Evolutionary conservation across 2,888 invertebrate genomes (phyloP).

Genomic region (Strigamia transsilvanica): DNA sequence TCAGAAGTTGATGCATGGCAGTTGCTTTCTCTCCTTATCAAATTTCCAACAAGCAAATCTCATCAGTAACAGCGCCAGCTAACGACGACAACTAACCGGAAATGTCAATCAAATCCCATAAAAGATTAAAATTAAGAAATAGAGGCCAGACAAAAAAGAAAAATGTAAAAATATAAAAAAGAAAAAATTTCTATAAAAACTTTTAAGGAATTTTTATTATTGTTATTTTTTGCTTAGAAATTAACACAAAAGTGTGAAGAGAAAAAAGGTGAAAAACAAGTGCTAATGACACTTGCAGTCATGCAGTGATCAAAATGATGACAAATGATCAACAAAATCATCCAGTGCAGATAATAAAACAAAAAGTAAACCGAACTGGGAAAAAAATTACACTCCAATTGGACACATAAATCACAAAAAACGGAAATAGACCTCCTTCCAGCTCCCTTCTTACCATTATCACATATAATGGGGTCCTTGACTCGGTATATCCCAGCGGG

Average conservation of each 20-base stretch:
- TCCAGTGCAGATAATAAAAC: conserved; percentile 19
- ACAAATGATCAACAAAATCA: conserved; percentile 47
- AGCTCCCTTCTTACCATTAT: conserved; percentile 38
- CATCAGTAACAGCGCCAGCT: conserved; percentile 34
- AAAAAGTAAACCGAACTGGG: conserved; percentile 43
- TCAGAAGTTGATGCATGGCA: conserved; percentile 35
- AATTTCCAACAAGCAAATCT: conserved; percentile 43
- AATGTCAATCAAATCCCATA: conserved; percentile 37
- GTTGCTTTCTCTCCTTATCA: conserved; percentile 30
- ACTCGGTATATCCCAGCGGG: conserved; percentile 32
- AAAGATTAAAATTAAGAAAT: conserved; percentile 33
- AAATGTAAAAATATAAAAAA: too few species aligned
- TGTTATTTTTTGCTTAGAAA: neutral
- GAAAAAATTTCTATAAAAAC: neutral
- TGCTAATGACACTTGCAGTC: neutral
- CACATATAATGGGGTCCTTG: conserved; percentile 49
- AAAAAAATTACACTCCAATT: conserved; percentile 46
- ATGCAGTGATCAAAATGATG: conserved; percentile 8
- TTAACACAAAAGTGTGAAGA: neutral
- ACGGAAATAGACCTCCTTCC: conserved; percentile 13
- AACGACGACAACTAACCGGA: conserved; percentile 46
- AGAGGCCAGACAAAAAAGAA: neutral
- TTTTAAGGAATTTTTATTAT: neutral
- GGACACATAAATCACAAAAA: conserved; percentile 44
- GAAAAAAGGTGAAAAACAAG: conserved; percentile 8